Evolutionary conservation across 2,113 vertebrate genomes (phyloP), one percentile per base, ranked within the genome.

Genomic region (Rhipidura dahli): DNA sequence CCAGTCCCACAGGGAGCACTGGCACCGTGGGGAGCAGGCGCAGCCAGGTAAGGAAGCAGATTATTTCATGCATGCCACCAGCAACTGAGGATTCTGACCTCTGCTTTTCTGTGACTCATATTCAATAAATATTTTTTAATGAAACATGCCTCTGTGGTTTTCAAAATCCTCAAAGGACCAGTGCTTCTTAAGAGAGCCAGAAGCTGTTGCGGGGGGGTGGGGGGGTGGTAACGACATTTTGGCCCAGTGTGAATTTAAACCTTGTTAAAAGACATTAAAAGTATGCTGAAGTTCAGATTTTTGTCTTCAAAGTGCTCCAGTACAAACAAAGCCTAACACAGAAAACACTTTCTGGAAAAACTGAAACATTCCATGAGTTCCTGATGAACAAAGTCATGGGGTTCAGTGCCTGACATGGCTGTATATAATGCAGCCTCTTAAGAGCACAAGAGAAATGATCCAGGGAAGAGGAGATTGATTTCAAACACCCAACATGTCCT

Each of bases 281-380:
- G 93, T 93, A 89, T 83, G 94, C 68, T 83, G 95, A 91, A 96
- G 93, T 94, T 97, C 89, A 90, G 65, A 91, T 89, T 96, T 96
- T 89, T 56, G 24, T 89, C 93, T 97, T 97, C 90, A 96, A 96
- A 97, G 73, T 63, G 73, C 82, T 97, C 87, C 81, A 93, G 54
- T 75, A 88, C 93, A 97, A 98, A 97, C 92, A 98, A 96, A 94
- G 87, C 78, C 70, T 93, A 96, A 96, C 80, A 91, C 54, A 92
- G 83, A 95, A 93, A 97, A 96, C 59, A 95, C 87, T 94, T 96
- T 95, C 92, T 87, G 65, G 85, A 70, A 91, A 96, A 96, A 92
- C 77, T 66, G 96, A 96, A 96, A 93, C 80, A 94, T 97, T 97
- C 92, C 88, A 84, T 10, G 42, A 96, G 95, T 96, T 96, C 81